These are phyloP conservation scores for Silurus lanzhouensis DNA, from an alignment of 2,797 vertebrate species.

Conservation along the genomic window DNA sequence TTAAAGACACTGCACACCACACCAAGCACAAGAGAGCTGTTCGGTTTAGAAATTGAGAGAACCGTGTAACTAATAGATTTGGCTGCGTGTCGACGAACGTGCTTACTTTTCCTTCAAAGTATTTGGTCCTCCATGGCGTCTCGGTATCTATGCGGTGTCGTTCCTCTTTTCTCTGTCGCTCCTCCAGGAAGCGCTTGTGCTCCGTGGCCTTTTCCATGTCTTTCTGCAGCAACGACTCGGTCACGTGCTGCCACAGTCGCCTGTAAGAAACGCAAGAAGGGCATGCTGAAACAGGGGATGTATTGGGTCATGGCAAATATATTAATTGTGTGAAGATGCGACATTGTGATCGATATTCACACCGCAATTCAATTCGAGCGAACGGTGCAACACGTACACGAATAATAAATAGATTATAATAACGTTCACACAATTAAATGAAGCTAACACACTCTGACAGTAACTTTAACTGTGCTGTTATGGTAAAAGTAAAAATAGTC, in stretches of 20 bases:
- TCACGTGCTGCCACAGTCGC: constrained; percentile 92
- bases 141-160: constrained; percentile 87
- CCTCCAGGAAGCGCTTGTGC: constrained; percentile 91
- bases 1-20: constrained; percentile 1
- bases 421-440: not conserved
- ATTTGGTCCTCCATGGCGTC: constrained; percentile 87
- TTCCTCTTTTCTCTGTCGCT: constrained; percentile 89
- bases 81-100: not conserved
- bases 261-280: constrained; percentile 63
- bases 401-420: not conserved
- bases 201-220: constrained; percentile 95
- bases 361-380: not conserved
- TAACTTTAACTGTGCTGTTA: too few species aligned
- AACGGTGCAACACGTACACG: not conserved
- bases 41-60: not conserved
- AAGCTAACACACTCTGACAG: too few species aligned
- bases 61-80: not conserved
- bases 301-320: not conserved
- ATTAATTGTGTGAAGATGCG: not conserved
- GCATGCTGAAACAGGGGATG: not conserved
- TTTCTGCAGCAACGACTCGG: constrained; percentile 85
- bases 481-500: not conserved
- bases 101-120: constrained; percentile 88
- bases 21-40: constrained; percentile 3
- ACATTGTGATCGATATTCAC: not conserved